Evolutionary conservation across 2,113 vertebrate genomes (phyloP).

Genomic region (Erinaceus europaeus): DNA sequence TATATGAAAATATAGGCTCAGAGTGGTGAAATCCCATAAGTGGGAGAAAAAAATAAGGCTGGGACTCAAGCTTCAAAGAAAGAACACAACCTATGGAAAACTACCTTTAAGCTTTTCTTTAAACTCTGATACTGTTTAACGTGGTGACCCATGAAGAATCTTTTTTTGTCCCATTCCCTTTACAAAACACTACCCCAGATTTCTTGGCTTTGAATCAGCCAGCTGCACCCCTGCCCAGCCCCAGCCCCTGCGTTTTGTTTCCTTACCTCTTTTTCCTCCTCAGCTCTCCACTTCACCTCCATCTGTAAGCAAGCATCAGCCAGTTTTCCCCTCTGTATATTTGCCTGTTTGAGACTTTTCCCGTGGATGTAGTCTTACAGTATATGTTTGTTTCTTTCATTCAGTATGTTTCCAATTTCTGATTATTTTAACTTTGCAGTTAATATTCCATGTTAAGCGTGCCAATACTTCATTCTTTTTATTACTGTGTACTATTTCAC

Average conservation of each 20-base stretch:
- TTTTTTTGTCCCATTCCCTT: neutral
- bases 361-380: neutral
- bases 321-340: neutral
- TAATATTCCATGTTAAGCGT: neutral
- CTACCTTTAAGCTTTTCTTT: too few species aligned
- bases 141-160: too few species aligned
- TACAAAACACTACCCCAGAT: neutral
- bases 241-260: too few species aligned
- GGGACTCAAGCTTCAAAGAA: too few species aligned
- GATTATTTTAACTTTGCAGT: neutral
- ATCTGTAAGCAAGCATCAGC: neutral
- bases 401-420: neutral
- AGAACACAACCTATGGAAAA: too few species aligned
- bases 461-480: neutral
- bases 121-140: too few species aligned
- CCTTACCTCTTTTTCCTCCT: too few species aligned
- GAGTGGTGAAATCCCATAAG: too few species aligned
- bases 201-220: neutral
- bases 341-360: neutral
- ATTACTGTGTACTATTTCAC: neutral
- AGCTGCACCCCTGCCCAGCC: too few species aligned
- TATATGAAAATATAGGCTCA: too few species aligned
- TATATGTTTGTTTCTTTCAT: neutral
- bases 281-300: neutral
- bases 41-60: too few species aligned